Conservation (phyloP, 2,797 vertebrate genomes). For the Intellagama lesueurii region DNA sequence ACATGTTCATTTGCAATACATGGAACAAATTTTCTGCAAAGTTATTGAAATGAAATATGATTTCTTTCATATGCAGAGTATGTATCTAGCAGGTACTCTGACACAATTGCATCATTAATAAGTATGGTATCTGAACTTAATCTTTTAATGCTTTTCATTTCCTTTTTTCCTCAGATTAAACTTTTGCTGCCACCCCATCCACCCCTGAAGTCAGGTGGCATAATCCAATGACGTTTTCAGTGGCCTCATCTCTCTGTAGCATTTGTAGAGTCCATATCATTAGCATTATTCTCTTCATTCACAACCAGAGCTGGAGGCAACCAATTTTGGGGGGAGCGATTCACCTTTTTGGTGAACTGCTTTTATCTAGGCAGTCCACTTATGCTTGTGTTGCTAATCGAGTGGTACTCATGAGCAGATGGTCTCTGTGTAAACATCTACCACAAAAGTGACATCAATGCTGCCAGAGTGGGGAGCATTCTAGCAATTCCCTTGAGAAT, state of each 20-base stretch:
- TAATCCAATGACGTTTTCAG: not conserved
- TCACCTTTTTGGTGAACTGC: not conserved
- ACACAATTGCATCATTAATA: constrained; percentile 8
- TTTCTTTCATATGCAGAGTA: not conserved
- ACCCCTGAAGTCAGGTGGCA: not conserved
- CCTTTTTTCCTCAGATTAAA: not conserved
- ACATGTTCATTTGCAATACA: not conserved
- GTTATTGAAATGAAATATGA: not conserved
- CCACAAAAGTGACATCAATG: not conserved
- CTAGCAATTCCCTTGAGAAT: not conserved
- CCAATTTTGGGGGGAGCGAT: not conserved
- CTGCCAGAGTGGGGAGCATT: not conserved
- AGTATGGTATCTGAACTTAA: not conserved
- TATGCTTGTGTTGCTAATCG: not conserved
- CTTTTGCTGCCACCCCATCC: too few species aligned
- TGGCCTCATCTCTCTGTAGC: not conserved
- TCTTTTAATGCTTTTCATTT: not conserved
- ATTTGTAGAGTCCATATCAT: not conserved
- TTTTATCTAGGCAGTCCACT: not conserved
- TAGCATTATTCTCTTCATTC: not conserved
- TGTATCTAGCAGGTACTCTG: not conserved
- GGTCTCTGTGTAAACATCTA: too few species aligned
- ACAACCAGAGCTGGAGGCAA: too few species aligned
- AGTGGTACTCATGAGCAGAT: not conserved
- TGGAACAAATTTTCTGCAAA: not conserved